Base-by-base conservation (phyloP, 2,113 vertebrate genomes). In the Tragelaphus imberbis region DNA sequence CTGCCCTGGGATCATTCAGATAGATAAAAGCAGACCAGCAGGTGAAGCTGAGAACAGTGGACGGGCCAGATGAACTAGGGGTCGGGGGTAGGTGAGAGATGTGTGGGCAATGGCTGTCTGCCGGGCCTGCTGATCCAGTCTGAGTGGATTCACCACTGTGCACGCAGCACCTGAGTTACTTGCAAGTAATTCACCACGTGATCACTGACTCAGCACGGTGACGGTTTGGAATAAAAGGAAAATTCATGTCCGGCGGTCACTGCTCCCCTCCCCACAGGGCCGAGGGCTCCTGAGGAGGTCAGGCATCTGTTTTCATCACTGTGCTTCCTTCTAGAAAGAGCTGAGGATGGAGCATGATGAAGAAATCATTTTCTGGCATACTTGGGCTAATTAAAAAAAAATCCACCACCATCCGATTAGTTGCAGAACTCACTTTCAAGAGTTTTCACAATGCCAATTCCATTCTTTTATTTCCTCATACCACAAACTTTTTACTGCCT, bases 401-500 rank as follows among this genome's bases (percentile, higher is more conserved):
- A n/a, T 2, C 3, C 25, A 14, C 16, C 51, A 65, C 27, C 47
- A 90, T 30, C 14, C 12, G 3, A 75, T 82, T 27, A 53, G 47
- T 19, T 71, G 56, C 27, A 82, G 49, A 91, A 96, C 40, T 84
- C 88, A 91, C 30, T 95, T 9, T 40, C 7, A 56, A 49, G 33
- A 90, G 19, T 53, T 91, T 91, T 75, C 82, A 95, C 49, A 98
- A 91, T 92, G 96, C 97, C 96, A 97, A 98, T 98, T 97, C 96
- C 96, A 98, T 98, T 98, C 98, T 97, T 98, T 98, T 97, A 98
- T 98, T 98, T 98, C 84, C 95, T 98, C 91, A 97, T 96, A 98
- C 96, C 96, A 98, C 86, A 97, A 98, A 96, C 97, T 91, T 96
- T 93, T 97, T 58, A 96, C 80, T 93, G 95, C 51, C 63, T 92